phyloP scores from a whole-genome alignment of 2,888 invertebrate species.

The Trissolcus japonicus region DNA sequence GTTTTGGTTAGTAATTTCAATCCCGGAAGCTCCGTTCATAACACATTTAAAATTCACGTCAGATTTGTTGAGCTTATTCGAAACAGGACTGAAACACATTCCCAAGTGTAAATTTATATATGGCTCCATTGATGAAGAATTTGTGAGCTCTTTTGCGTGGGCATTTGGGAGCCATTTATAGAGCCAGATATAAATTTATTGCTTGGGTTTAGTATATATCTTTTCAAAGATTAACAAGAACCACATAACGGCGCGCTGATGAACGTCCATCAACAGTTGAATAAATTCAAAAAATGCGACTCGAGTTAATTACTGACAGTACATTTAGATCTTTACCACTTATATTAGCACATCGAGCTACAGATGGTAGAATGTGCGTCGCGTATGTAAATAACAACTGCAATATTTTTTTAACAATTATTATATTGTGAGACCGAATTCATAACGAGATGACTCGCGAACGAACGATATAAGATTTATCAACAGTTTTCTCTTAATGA shows the following conservation, averaged over 20 bases:
- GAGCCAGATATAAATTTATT: no score
- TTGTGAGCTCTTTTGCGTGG: background rate
- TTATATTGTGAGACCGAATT: slow-evolving; percentile 34
- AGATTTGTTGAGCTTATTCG: slow-evolving; percentile 16
- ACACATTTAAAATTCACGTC: slow-evolving; percentile 30
- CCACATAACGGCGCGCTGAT: no score
- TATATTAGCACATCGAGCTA: slow-evolving; percentile 44
- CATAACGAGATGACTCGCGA: slow-evolving; percentile 17
- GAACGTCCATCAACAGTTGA: background rate
- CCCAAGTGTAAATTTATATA: background rate
- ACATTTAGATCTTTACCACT: slow-evolving; percentile 32
- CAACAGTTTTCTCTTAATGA: background rate
- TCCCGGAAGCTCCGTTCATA: slow-evolving; percentile 50
- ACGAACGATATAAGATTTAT: slow-evolving; percentile 10
- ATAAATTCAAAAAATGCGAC: slow-evolving; percentile 35
- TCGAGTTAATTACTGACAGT: slow-evolving; percentile 26
- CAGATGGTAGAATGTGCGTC: slow-evolving; percentile 16
- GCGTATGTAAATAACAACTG: slow-evolving; percentile 30
- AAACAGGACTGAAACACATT: slow-evolving; percentile 8
- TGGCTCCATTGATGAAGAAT: background rate
- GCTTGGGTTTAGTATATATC: no score
- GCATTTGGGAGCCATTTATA: no score
- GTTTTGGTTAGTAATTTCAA: slow-evolving; percentile 46
- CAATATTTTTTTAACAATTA: slow-evolving; percentile 23
- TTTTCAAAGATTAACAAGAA: no score